These are phyloP conservation scores for Troilus luridus DNA, from an alignment of 2,888 invertebrate genomes.

Conservation along the genomic window DNA sequence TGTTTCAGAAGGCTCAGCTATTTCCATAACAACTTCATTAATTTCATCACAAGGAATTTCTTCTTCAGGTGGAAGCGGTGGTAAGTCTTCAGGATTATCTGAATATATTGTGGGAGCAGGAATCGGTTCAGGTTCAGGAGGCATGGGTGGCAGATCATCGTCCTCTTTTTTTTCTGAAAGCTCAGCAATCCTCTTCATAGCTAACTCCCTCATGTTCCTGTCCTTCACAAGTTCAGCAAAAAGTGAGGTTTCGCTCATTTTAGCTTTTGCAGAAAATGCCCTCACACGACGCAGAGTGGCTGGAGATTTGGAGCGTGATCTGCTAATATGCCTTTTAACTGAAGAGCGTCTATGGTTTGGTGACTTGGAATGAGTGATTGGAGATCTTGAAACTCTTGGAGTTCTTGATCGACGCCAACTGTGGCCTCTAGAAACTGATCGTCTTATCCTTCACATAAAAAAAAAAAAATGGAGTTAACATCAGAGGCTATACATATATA, in stretches of 20 bases:
- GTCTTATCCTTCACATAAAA: constrained; percentile 51
- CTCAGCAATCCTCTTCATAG: constrained; percentile 75
- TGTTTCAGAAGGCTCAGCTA: constrained; percentile 55
- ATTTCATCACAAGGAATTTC: constrained; percentile 59
- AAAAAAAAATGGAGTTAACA: background rate
- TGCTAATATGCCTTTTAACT: constrained; percentile 53
- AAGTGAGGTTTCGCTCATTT: constrained; percentile 89
- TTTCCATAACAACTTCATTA: constrained; percentile 55
- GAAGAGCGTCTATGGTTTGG: constrained; percentile 59
- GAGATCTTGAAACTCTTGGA: constrained; percentile 54
- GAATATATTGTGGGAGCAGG: constrained; percentile 65
- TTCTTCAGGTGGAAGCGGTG: constrained; percentile 65
- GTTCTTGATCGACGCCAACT: constrained; percentile 63
- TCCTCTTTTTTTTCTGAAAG: constrained; percentile 76
- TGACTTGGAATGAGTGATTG: constrained; percentile 57
- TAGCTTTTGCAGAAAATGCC: constrained; percentile 72
- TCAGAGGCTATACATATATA: background rate
- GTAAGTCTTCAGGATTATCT: constrained; percentile 66
- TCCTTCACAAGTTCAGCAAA: constrained; percentile 92
- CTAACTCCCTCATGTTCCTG: constrained; percentile 85
- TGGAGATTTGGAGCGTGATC: constrained; percentile 60
- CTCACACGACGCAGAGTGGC: constrained; percentile 63
- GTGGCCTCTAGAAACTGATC: constrained; percentile 60
- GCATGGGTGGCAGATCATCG: constrained; percentile 49
- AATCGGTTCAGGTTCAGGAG: constrained; percentile 64